A percentile compares a stretch with the other conserved stretches of the same genome.
phyloP scores from a whole-genome alignment of 2,113 vertebrate genomes.

The Paedocypris sp. region DNA sequence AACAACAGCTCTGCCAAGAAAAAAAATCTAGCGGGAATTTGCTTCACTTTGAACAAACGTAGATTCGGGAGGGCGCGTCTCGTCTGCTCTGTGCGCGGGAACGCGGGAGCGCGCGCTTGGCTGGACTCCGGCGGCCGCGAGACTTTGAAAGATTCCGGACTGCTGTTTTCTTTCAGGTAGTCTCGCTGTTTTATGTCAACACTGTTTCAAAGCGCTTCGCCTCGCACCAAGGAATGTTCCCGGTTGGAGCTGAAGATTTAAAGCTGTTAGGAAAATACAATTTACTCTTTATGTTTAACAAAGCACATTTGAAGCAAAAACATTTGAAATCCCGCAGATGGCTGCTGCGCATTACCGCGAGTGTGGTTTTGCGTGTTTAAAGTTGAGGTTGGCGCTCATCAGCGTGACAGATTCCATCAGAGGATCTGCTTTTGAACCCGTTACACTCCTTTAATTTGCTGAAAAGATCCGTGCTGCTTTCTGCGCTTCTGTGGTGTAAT shows the following conservation, averaged over 20 bases:
- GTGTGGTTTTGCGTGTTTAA: too few species aligned
- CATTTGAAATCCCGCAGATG: too few species aligned
- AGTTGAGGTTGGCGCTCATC: not conserved
- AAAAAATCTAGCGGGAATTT: not conserved
- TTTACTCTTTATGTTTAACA: too few species aligned
- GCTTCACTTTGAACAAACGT: too few species aligned
- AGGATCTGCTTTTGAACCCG: not conserved
- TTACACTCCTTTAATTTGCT: not conserved
- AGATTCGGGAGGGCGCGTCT: too few species aligned
- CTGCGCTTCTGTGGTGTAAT: not conserved
- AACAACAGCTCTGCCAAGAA: too few species aligned
- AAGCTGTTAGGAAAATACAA: too few species aligned
- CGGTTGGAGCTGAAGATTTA: too few species aligned
- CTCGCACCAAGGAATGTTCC: not conserved
- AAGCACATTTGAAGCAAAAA: too few species aligned
- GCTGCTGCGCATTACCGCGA: too few species aligned
- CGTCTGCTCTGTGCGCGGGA: too few species aligned
- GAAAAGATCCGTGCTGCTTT: not conserved
- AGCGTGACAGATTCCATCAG: not conserved
- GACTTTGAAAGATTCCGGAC: not conserved
- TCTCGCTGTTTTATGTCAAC: conserved; percentile 2
- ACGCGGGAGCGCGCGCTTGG: not conserved
- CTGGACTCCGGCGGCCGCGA: not conserved
- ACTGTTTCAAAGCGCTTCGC: not conserved
- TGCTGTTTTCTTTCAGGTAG: conserved; percentile 12